A percentile compares a stretch with the other conserved stretches of the same genome.
Evolutionary conservation across 1,140 invertebrate genomes (phyloP).

Genomic region (Carposina sasakii): DNA sequence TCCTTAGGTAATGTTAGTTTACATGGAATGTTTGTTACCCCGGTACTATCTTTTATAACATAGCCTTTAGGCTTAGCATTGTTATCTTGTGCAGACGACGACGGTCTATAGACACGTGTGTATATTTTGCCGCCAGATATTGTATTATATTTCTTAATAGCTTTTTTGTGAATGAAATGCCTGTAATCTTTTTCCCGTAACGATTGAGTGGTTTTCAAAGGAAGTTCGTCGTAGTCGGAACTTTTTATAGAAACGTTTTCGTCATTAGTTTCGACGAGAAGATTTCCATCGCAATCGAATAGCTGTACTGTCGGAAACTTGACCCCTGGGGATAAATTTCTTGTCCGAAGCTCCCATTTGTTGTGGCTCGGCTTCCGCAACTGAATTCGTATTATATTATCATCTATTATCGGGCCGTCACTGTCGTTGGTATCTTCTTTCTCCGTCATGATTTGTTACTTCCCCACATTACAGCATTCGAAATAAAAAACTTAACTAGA

Average conservation of each 20-base stretch:
- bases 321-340: slow-evolving; percentile 61
- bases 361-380: slow-evolving; percentile 58
- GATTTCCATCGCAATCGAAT: slow-evolving; percentile 70
- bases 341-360: slow-evolving; percentile 68
- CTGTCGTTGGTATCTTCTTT: slow-evolving; percentile 54
- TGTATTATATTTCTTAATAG: slow-evolving; percentile 60
- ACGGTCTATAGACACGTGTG: slow-evolving; percentile 54
- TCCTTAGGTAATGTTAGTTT: slow-evolving; percentile 47
- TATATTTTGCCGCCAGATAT: slow-evolving; percentile 63
- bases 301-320: slow-evolving; percentile 69
- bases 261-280: slow-evolving; percentile 69
- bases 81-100: slow-evolving; percentile 28
- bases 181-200: slow-evolving; percentile 57
- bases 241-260: slow-evolving; percentile 70
- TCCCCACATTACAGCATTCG: slow-evolving; percentile 29
- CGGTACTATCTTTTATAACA: slow-evolving; percentile 37
- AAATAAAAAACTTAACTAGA: slow-evolving; percentile 25
- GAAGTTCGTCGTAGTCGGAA: slow-evolving; percentile 42
- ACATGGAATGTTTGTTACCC: slow-evolving; percentile 60
- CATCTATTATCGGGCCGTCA: slow-evolving; percentile 62
- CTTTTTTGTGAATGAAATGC: slow-evolving; percentile 44
- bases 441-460: slow-evolving; percentile 47
- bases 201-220: slow-evolving; percentile 49
- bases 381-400: slow-evolving; percentile 70
- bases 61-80: slow-evolving; percentile 29